These are phyloP conservation scores for Rutilus rutilus DNA, from an alignment of 2,113 vertebrate species.

Conservation along the genomic window DNA sequence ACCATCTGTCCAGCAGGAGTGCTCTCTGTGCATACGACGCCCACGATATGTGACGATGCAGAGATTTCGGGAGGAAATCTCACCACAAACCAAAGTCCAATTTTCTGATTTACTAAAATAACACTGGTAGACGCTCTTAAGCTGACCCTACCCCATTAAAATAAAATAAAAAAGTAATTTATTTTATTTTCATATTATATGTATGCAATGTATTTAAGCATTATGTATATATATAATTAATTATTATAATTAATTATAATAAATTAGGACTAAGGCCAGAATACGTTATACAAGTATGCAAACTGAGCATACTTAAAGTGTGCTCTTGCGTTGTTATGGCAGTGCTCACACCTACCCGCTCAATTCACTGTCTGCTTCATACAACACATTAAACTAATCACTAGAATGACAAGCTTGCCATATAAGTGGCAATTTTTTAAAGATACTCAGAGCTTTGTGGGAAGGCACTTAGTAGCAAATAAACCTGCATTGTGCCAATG, in stretches of 20 bases:
- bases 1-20: not conserved
- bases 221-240: too few species aligned
- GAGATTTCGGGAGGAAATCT: not conserved
- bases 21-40: not conserved
- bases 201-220: too few species aligned
- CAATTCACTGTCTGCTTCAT: not conserved
- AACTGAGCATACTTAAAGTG: not conserved
- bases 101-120: too few species aligned
- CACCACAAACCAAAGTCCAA: too few species aligned
- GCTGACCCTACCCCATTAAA: too few species aligned
- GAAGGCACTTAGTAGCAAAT: constrained; percentile 3
- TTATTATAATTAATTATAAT: not conserved
- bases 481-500: not conserved
- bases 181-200: too few species aligned
- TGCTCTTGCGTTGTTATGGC: not conserved
- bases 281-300: not conserved
- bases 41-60: not conserved
- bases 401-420: not conserved
- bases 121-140: too few species aligned
- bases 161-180: too few species aligned
- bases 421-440: not conserved
- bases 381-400: not conserved
- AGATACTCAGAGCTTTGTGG: not conserved
- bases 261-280: not conserved
- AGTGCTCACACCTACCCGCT: not conserved